These are phyloP conservation scores for Rambutsinella grinnellia DNA, from an alignment of 2,888 invertebrate species.

Conservation along the genomic window DNA sequence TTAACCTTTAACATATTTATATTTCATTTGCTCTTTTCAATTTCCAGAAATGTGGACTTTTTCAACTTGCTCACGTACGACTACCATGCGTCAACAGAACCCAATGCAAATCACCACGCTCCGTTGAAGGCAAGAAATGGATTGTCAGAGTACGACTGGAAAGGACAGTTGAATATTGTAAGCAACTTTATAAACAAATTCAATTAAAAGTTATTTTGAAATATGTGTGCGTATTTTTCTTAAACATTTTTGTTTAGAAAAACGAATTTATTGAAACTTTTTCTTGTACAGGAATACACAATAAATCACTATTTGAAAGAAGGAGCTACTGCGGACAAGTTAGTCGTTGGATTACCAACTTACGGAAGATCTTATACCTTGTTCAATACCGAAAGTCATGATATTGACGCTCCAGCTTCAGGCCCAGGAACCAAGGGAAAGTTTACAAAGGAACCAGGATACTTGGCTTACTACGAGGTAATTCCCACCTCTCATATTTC, in stretches of 20 bases:
- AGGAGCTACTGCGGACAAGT: constrained; percentile 69
- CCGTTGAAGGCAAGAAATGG: constrained; percentile 85
- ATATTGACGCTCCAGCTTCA: constrained; percentile 88
- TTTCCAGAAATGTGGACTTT: constrained; percentile 86
- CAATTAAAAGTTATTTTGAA: not conserved
- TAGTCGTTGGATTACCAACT: constrained; percentile 70
- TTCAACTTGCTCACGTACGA: constrained; percentile 93
- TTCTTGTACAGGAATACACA: constrained; percentile 68
- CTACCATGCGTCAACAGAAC: constrained; percentile 93
- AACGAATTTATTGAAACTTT: not conserved
- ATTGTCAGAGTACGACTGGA: constrained; percentile 88
- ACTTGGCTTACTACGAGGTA: constrained; percentile 93
- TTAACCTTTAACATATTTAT: no score
- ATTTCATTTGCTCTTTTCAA: no score
- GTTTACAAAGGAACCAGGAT: constrained; percentile 92
- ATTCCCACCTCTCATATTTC: no score
- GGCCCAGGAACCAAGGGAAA: constrained; percentile 93
- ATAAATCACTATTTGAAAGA: constrained; percentile 69
- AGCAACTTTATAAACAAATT: constrained; percentile 72
- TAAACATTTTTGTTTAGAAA: not conserved
- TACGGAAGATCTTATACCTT: constrained; percentile 92
- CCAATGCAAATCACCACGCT: constrained; percentile 91
- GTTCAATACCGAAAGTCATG: constrained; percentile 86
- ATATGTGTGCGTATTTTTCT: no score
- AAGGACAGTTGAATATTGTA: constrained; percentile 89